Conservation (phyloP, 2,888 invertebrate species). For the Microctonus aethiopoides region DNA sequence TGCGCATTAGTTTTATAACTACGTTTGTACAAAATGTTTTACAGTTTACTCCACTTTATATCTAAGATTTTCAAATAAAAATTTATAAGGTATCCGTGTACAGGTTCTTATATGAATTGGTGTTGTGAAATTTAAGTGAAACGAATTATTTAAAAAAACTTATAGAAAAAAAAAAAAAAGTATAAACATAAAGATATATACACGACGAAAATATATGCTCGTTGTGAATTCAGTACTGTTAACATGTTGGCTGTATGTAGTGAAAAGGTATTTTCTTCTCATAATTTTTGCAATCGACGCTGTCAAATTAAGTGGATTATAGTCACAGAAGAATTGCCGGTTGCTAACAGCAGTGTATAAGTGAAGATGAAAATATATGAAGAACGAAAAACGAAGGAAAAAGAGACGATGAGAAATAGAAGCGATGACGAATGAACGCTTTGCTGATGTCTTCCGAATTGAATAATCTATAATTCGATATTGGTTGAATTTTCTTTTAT, state of each 20-base stretch:
- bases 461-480: conserved; percentile 45
- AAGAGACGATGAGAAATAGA: conserved; percentile 14
- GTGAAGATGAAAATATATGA: neutral
- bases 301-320: conserved; percentile 31
- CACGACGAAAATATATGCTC: too few species aligned
- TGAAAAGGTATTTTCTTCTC: conserved; percentile 14
- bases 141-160: neutral
- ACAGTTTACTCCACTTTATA: neutral
- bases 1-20: neutral
- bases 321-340: conserved; percentile 22
- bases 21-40: neutral
- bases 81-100: too few species aligned
- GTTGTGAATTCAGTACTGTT: neutral
- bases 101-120: too few species aligned
- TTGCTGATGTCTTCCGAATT: conserved; percentile 36
- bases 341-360: neutral
- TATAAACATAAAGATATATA: too few species aligned
- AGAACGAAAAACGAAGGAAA: neutral
- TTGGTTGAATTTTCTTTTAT: conserved; percentile 34
- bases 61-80: too few species aligned
- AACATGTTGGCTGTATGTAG: neutral
- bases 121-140: too few species aligned
- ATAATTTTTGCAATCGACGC: conserved; percentile 19
- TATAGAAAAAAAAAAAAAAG: neutral
- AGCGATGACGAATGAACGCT: conserved; percentile 11